Base-by-base conservation (phyloP, 2,888 invertebrate species). In the Ganaspis brasiliensis region DNA sequence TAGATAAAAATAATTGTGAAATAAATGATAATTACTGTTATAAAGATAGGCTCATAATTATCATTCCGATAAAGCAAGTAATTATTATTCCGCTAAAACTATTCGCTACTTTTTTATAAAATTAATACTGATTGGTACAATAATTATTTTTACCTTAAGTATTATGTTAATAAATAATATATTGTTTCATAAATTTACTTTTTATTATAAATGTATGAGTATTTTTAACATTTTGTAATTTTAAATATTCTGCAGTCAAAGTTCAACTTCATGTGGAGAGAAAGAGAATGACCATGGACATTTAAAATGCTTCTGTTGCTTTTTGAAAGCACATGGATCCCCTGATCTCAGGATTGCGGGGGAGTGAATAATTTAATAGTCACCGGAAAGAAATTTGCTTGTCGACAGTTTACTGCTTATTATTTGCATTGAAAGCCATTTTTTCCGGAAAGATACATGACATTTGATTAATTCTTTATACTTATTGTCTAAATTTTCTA, bases 291-390 rank as follows among this genome's bases (percentile, higher is more conserved):
- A 16, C 2, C n/a, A 49, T 49, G 16, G 16, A 49, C 49, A 49
- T 49, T 49, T n/a, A 49, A 49, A 49, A 49, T 49, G 49, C n/a
- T 16, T 49, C 49, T 49, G 49, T 16, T 49, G 49, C 49, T 49
- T 49, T 49, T 49, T n/a, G n/a, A 49, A 19, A 49, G 49, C 49
- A 49, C 12, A 12, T 12, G 40, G 2, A 9, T 2, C 16, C 49
- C 49, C 49, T 49, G 49, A 49, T 49, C 49, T 49, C 49, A 16
- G 19, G 49, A 49, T 49, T 49, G 49, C 6, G 6, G 16, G 49
- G 49, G 49, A 19, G 16, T 49, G 16, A 49, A 49, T 49, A 49
- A n/a, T 49, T 49, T n/a, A 49, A 16, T n/a, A n/a, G 4, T n/a
- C 49, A 49, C n/a, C n/a, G n/a, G n/a, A 49, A n/a, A n/a, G 49